phyloP scores from a whole-genome alignment of 2,888 invertebrate genomes.

The Anorthoa munda region DNA sequence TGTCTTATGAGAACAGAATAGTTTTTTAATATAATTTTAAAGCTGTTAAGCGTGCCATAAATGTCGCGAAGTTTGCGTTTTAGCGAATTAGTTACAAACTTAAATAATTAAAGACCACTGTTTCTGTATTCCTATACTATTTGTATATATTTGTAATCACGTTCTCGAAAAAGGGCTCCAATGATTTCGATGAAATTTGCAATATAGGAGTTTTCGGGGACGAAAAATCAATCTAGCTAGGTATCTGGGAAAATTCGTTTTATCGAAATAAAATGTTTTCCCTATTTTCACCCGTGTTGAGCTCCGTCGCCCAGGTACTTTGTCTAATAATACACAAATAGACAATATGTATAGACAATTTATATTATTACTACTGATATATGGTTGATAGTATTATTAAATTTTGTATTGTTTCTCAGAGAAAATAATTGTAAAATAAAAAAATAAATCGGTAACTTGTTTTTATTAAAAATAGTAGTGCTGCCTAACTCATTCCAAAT shows the following conservation, averaged over 20 bases:
- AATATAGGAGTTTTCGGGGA: too few species aligned
- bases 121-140: background rate
- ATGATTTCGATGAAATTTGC: too few species aligned
- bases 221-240: too few species aligned
- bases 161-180: too few species aligned
- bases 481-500: too few species aligned
- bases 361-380: background rate
- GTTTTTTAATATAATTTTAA: background rate
- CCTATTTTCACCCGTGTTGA: too few species aligned
- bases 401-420: background rate
- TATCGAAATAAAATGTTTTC: too few species aligned
- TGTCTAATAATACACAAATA: background rate
- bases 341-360: background rate
- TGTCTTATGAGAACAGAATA: background rate
- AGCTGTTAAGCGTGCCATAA: background rate
- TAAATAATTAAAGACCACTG: constrained; percentile 12
- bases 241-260: too few species aligned
- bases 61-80: background rate
- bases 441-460: too few species aligned
- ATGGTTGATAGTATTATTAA: background rate
- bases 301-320: background rate
- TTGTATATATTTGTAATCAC: too few species aligned
- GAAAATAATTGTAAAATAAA: too few species aligned
- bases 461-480: background rate
- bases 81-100: background rate